Percentiles rank a stretch among this genome's conserved stretches.
phyloP scores from a whole-genome alignment of 2,888 invertebrate genomes.

The Adela reaumurella region DNA sequence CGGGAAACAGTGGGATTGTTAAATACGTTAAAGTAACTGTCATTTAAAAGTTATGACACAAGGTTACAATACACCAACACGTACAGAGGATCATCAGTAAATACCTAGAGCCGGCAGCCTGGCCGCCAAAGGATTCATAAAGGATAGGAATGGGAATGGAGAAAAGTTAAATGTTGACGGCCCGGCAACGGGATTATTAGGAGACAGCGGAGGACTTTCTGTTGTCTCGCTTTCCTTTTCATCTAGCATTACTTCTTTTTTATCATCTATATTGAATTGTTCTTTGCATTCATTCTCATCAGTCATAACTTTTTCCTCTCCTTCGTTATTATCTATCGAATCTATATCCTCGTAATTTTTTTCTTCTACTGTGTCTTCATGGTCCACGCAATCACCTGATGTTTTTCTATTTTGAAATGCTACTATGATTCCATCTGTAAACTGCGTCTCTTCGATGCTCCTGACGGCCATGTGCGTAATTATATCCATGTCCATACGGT shows the following conservation, averaged over 20 bases:
- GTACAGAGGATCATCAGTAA: slow-evolving; percentile 18
- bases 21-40: background rate
- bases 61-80: slow-evolving; percentile 10
- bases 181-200: slow-evolving; percentile 26
- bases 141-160: slow-evolving; percentile 36
- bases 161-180: slow-evolving; percentile 21
- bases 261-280: slow-evolving; percentile 11
- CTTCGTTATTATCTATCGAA: background rate
- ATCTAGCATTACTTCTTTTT: slow-evolving; percentile 7
- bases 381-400: background rate
- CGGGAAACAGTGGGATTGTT: background rate
- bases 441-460: background rate
- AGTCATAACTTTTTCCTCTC: background rate
- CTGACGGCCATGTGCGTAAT: background rate
- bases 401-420: background rate
- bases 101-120: slow-evolving; percentile 50
- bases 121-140: slow-evolving; percentile 47
- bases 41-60: background rate
- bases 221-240: slow-evolving; percentile 27
- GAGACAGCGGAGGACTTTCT: slow-evolving; percentile 46
- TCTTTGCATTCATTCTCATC: background rate
- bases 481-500: slow-evolving; percentile 15
- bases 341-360: slow-evolving; percentile 33
- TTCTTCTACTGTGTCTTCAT: background rate
- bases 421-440: background rate